A percentile compares a stretch with the other conserved stretches of the same genome.
phyloP scores from a whole-genome alignment of 2,888 invertebrate genomes.

The Thalpophila matura region DNA sequence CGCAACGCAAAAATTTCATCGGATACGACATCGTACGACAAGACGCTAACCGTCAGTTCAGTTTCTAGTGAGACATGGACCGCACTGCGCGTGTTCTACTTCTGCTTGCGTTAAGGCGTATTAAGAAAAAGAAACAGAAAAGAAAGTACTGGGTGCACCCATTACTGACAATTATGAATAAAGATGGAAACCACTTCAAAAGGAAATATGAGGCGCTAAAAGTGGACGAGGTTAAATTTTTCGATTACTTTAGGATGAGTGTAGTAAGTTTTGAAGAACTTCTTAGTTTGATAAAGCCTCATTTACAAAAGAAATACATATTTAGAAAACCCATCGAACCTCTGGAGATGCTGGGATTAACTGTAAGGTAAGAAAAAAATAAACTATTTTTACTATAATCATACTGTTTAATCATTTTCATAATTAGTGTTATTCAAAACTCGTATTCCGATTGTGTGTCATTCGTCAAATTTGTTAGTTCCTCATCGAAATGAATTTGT shows the following conservation, averaged over 20 bases:
- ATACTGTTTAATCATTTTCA: constrained; percentile 15
- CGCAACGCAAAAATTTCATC: neutral
- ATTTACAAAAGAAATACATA: neutral
- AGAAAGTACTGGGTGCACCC: constrained; percentile 31
- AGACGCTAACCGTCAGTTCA: neutral
- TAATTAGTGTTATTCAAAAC: constrained; percentile 39
- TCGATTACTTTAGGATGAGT: constrained; percentile 37
- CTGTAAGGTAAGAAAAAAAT: constrained; percentile 25
- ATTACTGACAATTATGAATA: constrained; percentile 26
- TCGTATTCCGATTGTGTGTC: constrained; percentile 8
- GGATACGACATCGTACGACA: too few relatives aligned
- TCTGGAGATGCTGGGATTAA: constrained; percentile 29
- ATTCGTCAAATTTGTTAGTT: constrained; percentile 6
- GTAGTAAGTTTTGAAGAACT: constrained; percentile 39
- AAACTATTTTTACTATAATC: neutral
- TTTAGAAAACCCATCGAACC: neutral
- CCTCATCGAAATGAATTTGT: constrained; percentile 6
- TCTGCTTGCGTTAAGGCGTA: constrained; percentile 26
- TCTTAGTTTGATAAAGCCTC: constrained; percentile 9
- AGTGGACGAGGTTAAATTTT: constrained; percentile 39
- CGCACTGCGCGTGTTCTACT: constrained; percentile 27
- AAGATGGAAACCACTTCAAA: constrained; percentile 25
- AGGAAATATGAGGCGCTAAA: constrained; percentile 37
- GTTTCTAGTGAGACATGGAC: constrained; percentile 20
- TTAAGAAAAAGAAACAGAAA: constrained; percentile 30